Conservation (phyloP, 2,113 vertebrate genomes). For the Nothoprocta pentlandii region DNA sequence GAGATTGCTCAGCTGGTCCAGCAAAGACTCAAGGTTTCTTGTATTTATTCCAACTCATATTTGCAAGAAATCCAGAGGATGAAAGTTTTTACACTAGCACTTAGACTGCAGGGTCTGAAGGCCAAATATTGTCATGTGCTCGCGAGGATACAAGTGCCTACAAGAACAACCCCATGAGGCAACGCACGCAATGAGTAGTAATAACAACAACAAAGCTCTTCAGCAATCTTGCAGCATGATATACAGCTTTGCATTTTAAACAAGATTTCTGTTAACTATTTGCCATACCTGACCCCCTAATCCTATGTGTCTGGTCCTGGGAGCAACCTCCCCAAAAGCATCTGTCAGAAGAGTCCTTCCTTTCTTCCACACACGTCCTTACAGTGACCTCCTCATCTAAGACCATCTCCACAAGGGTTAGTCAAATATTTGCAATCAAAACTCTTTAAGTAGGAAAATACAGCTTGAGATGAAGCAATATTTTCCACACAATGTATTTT, state of each 20-base stretch:
- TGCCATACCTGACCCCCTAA: neutral
- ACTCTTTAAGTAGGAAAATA: neutral
- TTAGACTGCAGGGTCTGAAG: neutral
- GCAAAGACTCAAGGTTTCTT: neutral
- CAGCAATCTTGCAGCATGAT: neutral
- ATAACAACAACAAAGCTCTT: neutral
- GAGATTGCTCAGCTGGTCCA: neutral
- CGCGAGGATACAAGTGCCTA: neutral
- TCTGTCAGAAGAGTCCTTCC: fast-evolving
- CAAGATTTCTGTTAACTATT: neutral
- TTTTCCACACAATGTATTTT: neutral
- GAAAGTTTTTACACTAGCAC: fast-evolving
- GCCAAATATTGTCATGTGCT: neutral
- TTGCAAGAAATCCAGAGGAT: neutral
- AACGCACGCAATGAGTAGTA: neutral
- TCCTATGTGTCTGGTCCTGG: neutral
- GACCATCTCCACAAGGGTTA: neutral
- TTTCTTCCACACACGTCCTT: neutral
- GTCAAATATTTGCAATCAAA: neutral
- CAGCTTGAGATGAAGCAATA: neutral
- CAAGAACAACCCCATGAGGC: neutral
- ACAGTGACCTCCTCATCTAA: neutral
- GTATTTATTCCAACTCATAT: neutral
- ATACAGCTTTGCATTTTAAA: neutral
- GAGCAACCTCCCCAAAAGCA: neutral